Percentiles rank a stretch among this genome's conserved stretches.
Conservation (phyloP, 1,140 invertebrate species). For the Rhopalosiphum maidis region DNA sequence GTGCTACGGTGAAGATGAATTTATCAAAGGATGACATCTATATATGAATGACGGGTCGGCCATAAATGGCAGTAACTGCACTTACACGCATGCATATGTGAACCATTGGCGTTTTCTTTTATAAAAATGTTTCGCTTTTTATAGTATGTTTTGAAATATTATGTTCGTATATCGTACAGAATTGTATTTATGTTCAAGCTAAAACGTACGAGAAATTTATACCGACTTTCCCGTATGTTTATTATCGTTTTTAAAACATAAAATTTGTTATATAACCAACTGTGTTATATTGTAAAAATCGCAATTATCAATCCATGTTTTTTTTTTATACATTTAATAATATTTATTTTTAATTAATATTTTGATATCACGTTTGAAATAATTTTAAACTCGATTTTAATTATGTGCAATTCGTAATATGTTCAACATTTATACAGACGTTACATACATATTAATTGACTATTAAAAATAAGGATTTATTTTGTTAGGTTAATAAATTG, state of each 20-base stretch:
- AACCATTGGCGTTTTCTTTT: slow-evolving; percentile 4
- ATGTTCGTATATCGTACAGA: neutral
- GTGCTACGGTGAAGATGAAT: neutral
- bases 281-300: neutral
- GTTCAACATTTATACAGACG: neutral
- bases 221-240: neutral
- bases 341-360: neutral
- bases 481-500: neutral
- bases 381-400: neutral
- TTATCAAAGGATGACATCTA: slow-evolving; percentile 38
- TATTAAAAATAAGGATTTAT: neutral
- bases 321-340: neutral
- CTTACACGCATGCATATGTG: neutral
- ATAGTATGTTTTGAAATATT: neutral
- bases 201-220: neutral
- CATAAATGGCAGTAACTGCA: neutral
- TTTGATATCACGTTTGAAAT: neutral
- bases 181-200: neutral
- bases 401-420: neutral
- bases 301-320: neutral
- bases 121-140: neutral
- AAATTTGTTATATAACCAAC: neutral
- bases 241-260: neutral
- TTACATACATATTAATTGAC: neutral
- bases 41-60: neutral